A percentile compares a stretch with the other conserved stretches of the same genome.
These are phyloP conservation scores for Drosophila multiciliata DNA, from an alignment of 2,888 invertebrate species.

Conservation along the genomic window DNA sequence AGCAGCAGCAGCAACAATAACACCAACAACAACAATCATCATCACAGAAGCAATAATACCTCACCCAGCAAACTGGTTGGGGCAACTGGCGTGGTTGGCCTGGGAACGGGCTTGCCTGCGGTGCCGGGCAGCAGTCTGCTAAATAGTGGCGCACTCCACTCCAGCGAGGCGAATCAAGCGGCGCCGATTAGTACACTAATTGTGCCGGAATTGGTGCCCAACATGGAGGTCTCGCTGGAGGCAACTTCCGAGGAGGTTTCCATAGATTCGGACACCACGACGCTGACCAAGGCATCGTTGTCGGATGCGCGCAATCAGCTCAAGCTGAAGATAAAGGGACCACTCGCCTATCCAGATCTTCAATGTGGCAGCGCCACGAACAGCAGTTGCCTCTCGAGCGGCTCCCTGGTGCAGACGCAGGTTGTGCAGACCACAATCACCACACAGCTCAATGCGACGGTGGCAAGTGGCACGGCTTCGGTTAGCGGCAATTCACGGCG, in stretches of 20 bases:
- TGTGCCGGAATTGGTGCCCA: slow-evolving; percentile 76
- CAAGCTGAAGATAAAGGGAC: slow-evolving; percentile 96
- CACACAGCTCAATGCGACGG: slow-evolving; percentile 64
- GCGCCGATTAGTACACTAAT: slow-evolving; percentile 33
- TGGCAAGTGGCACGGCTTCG: slow-evolving; percentile 63
- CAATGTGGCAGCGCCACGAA: slow-evolving; percentile 86
- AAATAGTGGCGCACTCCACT: slow-evolving; percentile 56
- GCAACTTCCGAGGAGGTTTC: slow-evolving; percentile 85
- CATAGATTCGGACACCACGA: slow-evolving; percentile 85
- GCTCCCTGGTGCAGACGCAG: slow-evolving; percentile 67
- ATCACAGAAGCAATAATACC: slow-evolving; percentile 30
- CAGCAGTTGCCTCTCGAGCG: slow-evolving; percentile 55
- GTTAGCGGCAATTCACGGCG: slow-evolving; percentile 88
- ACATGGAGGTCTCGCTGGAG: slow-evolving; percentile 83
- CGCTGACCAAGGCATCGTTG: slow-evolving; percentile 88
- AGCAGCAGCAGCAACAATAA: slow-evolving; percentile 1
- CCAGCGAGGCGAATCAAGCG: slow-evolving; percentile 69
- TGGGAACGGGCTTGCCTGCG: slow-evolving; percentile 11
- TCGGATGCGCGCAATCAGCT: slow-evolving; percentile 93
- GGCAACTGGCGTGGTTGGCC: not conserved
- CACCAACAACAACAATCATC: not conserved
- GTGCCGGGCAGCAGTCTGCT: slow-evolving; percentile 41
- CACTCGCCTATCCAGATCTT: slow-evolving; percentile 89
- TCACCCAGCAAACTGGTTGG: slow-evolving; percentile 56
- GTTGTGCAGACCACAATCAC: slow-evolving; percentile 75